Conservation (phyloP, 2,888 invertebrate species). For the Tupiocoris notatus region DNA sequence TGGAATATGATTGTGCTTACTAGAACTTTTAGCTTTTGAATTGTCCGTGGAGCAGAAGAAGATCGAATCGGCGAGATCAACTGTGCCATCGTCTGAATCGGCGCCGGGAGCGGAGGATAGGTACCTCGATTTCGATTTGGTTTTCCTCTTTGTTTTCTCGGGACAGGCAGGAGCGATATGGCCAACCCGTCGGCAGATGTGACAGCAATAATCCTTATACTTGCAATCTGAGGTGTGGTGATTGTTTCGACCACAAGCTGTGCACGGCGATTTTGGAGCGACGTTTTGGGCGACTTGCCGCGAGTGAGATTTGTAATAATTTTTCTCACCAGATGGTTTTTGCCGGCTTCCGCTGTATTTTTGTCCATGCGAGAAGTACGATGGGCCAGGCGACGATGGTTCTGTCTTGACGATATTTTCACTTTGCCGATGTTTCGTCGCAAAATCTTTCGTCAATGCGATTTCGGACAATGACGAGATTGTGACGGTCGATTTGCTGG, state of each 20-base stretch:
- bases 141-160: too few relatives aligned
- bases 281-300: background rate
- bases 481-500: background rate
- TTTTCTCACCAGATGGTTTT: background rate
- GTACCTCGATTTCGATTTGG: background rate
- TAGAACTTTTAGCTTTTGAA: too few relatives aligned
- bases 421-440: background rate
- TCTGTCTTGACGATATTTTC: background rate
- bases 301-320: background rate
- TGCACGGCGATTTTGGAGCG: background rate
- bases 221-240: slow-evolving; percentile 7
- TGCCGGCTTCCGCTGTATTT: background rate
- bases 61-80: background rate
- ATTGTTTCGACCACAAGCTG: slow-evolving; percentile 7
- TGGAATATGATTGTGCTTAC: background rate
- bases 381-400: background rate
- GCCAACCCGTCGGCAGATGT: slow-evolving; percentile 4
- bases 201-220: slow-evolving; percentile 18
- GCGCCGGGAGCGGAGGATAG: background rate
- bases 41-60: slow-evolving; percentile 2
- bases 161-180: slow-evolving; percentile 20
- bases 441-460: background rate
- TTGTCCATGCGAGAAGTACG: background rate
- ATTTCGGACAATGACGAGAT: background rate
- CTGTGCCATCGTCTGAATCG: background rate